phyloP scores from a whole-genome alignment of 2,888 invertebrate genomes.

The Heliothis peltigera region DNA sequence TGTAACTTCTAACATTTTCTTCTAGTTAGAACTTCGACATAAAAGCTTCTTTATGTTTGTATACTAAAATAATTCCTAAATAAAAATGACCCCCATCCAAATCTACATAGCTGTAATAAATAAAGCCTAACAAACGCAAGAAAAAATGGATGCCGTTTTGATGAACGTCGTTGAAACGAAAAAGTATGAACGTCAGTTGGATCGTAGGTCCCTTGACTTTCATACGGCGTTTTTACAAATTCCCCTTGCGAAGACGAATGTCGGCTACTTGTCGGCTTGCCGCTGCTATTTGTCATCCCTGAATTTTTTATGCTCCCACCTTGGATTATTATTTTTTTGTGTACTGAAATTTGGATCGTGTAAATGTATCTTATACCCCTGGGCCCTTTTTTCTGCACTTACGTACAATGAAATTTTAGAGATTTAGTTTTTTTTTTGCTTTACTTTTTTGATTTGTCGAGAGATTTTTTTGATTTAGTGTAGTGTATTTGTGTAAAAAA shows the following conservation, averaged over 20 bases:
- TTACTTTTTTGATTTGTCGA: background rate
- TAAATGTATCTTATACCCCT: conserved; percentile 17
- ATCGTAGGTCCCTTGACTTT: conserved; percentile 71
- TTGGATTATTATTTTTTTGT: conserved; percentile 62
- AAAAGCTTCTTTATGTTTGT: no score
- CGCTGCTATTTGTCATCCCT: conserved; percentile 75
- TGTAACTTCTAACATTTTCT: no score
- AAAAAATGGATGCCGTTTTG: conserved; percentile 53
- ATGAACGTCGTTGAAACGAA: conserved; percentile 68
- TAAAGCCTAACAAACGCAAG: conserved; percentile 35
- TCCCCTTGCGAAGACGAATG: conserved; percentile 73
- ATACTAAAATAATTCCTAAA: conserved; percentile 11
- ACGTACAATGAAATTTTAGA: background rate
- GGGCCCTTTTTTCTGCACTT: conserved; percentile 3
- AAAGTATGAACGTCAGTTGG: conserved; percentile 67
- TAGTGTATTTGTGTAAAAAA: background rate
- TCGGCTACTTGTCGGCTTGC: conserved; percentile 74
- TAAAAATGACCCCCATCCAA: conserved; percentile 21
- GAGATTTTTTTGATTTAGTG: background rate
- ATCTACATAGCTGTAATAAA: conserved; percentile 36
- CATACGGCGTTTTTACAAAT: conserved; percentile 72
- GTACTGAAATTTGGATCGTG: conserved; percentile 24
- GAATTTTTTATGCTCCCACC: conserved; percentile 76
- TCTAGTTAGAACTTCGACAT: no score
- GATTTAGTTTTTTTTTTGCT: background rate